Evolutionary conservation across 2,888 invertebrate genomes (phyloP), one percentile per base, ranked within the genome.

Genomic region (Sacculina carcini): DNA sequence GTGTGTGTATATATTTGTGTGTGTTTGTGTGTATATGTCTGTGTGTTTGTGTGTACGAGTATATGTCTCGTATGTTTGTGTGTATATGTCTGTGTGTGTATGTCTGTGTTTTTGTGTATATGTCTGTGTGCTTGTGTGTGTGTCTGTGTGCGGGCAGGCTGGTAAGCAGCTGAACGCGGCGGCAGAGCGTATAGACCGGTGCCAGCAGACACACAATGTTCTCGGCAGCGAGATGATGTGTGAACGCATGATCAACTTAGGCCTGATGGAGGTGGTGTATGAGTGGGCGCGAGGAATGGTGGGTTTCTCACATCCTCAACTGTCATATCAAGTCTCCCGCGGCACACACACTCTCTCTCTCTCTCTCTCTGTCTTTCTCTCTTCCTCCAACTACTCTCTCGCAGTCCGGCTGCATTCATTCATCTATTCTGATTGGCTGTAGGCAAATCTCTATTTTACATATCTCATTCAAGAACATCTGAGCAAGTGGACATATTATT

Each of bases 261-360:
- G 85, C 1, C 69, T 98, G n/a, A 78, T 86, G 24, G 75, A 84
- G 61, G 90, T 92, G 2, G 92, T 94, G 0, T 86, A 90, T 64
- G 84, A 92, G 63, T 98, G 96, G 96, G 92, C 94, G 0, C 71
- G 77, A 47, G 83, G 86, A 60, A 79, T 78, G 73, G 29, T 47
- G 39, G 36, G 32, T 14, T 24, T 6, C 39, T 48, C n/a, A 99
- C 62, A 87, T 99, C 56, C 98, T 96, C 65, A 89, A 99, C 67
- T 74, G 78, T 40, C 87, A 90, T 69, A 84, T 81, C 60, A 40
- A n/a, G n/a, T 12, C 6, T 5, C n/a, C n/a, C n/a, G n/a, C n/a
- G n/a, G n/a, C 62, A 63, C 61, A 9, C 26, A 23, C 29, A 40
- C 2, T 21, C 7, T 32, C 1, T 19, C 24, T 29, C 16, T 16